phyloP scores from a whole-genome alignment of 2,797 vertebrate species.

The Sebastes steindachneri region DNA sequence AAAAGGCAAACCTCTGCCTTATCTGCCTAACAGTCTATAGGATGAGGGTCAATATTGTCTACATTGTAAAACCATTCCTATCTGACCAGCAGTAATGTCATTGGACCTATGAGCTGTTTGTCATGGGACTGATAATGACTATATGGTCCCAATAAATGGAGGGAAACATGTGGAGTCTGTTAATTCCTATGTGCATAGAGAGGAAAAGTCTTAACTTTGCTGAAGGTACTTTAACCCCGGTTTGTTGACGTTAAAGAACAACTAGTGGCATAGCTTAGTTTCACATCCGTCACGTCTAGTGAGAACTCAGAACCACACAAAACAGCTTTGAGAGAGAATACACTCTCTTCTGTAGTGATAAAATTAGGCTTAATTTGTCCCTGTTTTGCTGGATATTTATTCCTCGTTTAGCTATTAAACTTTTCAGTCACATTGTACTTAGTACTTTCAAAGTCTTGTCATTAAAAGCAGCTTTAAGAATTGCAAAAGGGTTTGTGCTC shows the following conservation, averaged over 20 bases:
- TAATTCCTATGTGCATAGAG: background rate
- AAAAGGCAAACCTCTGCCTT: background rate
- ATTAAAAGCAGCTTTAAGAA: background rate
- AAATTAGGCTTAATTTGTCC: background rate
- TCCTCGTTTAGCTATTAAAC: background rate
- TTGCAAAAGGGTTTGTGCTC: background rate
- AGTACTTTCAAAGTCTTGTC: background rate
- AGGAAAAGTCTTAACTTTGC: background rate
- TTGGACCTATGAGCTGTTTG: conserved; percentile 7
- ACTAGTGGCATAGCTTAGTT: conserved; percentile 3
- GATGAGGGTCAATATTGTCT: background rate
- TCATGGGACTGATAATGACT: background rate
- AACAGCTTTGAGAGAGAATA: background rate
- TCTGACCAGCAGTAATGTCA: background rate
- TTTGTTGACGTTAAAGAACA: conserved; percentile 25
- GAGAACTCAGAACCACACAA: background rate
- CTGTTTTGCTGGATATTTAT: background rate
- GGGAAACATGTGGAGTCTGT: background rate
- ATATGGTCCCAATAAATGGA: conserved; percentile 10
- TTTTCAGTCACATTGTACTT: background rate
- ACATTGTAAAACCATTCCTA: background rate
- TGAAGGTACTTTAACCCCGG: background rate
- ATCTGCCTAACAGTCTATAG: background rate
- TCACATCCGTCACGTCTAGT: background rate
- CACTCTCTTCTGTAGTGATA: background rate